Percentiles rank a stretch among this genome's conserved stretches.
Conservation (phyloP, 2,888 invertebrate genomes). For the Dorcus parallelipipedus region DNA sequence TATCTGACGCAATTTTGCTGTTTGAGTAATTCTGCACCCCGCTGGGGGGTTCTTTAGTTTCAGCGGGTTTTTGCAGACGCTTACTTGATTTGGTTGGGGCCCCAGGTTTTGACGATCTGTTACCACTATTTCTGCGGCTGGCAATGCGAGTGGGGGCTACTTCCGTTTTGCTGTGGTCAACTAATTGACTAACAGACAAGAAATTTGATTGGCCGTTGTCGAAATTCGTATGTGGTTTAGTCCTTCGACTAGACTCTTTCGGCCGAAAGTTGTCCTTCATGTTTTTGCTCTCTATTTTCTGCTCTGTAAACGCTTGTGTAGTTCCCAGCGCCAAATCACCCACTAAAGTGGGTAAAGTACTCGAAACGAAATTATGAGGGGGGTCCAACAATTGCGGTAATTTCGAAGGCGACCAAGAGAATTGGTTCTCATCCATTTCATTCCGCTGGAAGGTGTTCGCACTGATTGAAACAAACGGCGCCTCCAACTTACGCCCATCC, state of each 20-base stretch:
- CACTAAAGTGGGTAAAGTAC: constrained; percentile 59
- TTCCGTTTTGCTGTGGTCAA: constrained; percentile 51
- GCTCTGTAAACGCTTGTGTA: constrained; percentile 32
- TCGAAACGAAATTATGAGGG: constrained; percentile 48
- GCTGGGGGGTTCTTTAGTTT: neutral
- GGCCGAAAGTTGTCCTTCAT: constrained; percentile 4
- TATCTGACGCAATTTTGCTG: constrained; percentile 3
- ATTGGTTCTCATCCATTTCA: constrained; percentile 50
- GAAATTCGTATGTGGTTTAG: constrained; percentile 21
- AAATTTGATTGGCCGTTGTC: constrained; percentile 49
- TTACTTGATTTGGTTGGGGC: constrained; percentile 17
- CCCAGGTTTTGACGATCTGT: constrained; percentile 24
- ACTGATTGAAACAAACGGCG: constrained; percentile 19
- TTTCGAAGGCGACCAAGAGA: constrained; percentile 57
- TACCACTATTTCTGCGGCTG: constrained; percentile 39
- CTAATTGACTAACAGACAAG: constrained; percentile 62
- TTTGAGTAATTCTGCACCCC: neutral
- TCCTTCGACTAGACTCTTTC: constrained; percentile 19
- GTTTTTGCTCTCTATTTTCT: constrained; percentile 36
- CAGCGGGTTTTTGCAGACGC: constrained; percentile 1
- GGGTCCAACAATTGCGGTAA: constrained; percentile 47
- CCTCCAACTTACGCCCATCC: constrained; percentile 9
- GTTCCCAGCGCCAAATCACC: constrained; percentile 57
- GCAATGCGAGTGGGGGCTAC: constrained; percentile 31
- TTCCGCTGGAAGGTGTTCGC: constrained; percentile 34